These are phyloP conservation scores for Thymelicus lineola DNA, from an alignment of 2,888 invertebrate genomes.

Conservation along the genomic window DNA sequence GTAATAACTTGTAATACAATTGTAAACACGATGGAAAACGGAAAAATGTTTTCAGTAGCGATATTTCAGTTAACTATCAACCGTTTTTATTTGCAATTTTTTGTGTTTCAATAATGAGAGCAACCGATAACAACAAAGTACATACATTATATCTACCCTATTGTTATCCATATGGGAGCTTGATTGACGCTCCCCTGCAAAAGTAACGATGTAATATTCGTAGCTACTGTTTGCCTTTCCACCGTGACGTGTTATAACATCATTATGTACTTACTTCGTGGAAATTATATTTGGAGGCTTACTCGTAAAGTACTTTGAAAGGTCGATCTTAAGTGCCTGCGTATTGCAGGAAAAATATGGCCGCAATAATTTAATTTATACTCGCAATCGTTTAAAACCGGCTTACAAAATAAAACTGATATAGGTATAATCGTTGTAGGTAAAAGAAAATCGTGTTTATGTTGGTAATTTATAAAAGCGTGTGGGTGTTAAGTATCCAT, in stretches of 20 bases:
- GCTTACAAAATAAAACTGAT: background rate
- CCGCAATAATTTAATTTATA: slow-evolving; percentile 3
- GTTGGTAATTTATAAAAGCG: too few species aligned
- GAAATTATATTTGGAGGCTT: slow-evolving; percentile 8
- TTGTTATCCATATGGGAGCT: background rate
- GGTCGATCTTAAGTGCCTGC: slow-evolving; percentile 1
- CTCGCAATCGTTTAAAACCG: background rate
- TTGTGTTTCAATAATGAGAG: too few species aligned
- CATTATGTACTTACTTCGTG: slow-evolving; percentile 8
- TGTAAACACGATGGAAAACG: too few species aligned
- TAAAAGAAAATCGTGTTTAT: too few species aligned
- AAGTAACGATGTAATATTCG: slow-evolving; percentile 3
- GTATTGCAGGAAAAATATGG: background rate
- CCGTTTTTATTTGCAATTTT: too few species aligned
- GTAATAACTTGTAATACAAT: too few species aligned
- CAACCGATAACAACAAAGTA: too few species aligned
- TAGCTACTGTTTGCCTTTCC: slow-evolving; percentile 8
- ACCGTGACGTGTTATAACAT: slow-evolving; percentile 1
- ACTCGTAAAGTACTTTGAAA: slow-evolving; percentile 7
- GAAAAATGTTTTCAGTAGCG: too few species aligned
- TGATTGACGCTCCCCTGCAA: slow-evolving; percentile 2
- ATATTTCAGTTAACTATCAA: too few species aligned
- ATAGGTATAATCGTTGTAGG: too few species aligned
- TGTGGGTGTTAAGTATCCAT: too few species aligned
- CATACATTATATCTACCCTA: too few species aligned